A percentile compares a stretch with the other conserved stretches of the same genome.
These are phyloP conservation scores for Hippocampus abdominalis DNA, from an alignment of 2,113 vertebrate species.

Conservation along the genomic window DNA sequence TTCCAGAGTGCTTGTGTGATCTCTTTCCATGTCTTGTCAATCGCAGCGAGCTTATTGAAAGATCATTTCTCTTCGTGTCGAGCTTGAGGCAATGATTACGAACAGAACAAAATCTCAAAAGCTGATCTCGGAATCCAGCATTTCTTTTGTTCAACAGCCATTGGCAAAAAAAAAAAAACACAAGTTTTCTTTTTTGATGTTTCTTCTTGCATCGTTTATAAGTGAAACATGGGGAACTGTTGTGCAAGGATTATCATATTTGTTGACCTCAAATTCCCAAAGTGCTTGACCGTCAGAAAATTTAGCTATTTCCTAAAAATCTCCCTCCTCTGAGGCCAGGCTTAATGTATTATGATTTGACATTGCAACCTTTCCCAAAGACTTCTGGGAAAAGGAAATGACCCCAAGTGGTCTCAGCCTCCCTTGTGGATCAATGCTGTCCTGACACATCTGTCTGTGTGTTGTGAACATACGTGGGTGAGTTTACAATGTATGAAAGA, in stretches of 20 bases:
- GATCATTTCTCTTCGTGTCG: constrained; percentile 31
- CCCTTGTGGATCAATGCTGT: constrained; percentile 36
- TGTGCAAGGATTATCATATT: constrained; percentile 36
- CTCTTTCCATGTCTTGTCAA: constrained; percentile 46
- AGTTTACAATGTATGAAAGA: constrained; percentile 7
- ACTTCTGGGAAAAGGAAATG: constrained; percentile 62
- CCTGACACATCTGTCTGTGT: constrained; percentile 8
- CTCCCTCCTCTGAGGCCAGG: constrained; percentile 57
- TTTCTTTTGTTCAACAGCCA: constrained; percentile 23
- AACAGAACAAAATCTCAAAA: constrained; percentile 37
- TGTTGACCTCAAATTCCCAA: constrained; percentile 56
- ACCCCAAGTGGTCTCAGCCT: constrained; percentile 50
- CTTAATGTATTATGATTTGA: constrained; percentile 71
- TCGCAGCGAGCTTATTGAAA: constrained; percentile 51
- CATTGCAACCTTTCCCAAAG: constrained; percentile 57
- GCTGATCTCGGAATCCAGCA: constrained; percentile 24
- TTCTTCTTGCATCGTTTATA: constrained; percentile 32
- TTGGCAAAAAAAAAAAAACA: background rate
- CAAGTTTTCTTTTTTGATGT: constrained; percentile 1
- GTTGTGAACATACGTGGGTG: constrained; percentile 1
- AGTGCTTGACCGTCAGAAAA: constrained; percentile 55
- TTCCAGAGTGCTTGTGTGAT: constrained; percentile 52
- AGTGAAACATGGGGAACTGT: constrained; percentile 31
- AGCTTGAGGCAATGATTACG: constrained; percentile 51
- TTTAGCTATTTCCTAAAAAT: constrained; percentile 48